Evolutionary conservation across 2,888 invertebrate species (phyloP).

Genomic region (Phasia obesa): DNA sequence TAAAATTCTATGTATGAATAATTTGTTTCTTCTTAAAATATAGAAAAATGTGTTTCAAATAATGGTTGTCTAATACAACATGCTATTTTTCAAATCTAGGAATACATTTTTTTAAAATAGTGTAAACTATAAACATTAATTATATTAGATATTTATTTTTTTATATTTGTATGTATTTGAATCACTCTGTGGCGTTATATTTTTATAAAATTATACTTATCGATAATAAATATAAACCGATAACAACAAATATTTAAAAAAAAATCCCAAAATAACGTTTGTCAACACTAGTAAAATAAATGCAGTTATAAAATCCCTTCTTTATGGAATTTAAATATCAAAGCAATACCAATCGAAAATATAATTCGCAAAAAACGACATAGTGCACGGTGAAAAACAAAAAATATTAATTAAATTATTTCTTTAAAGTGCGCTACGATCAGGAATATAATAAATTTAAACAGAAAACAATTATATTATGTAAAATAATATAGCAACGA

Average conservation of each 20-base stretch:
- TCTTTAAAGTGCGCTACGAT: conserved; percentile 34
- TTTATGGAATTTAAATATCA: conserved; percentile 68
- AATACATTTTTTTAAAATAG: no score
- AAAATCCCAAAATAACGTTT: conserved; percentile 16
- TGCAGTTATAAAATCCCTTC: conserved; percentile 67
- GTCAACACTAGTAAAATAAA: conserved; percentile 51
- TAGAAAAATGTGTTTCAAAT: no score
- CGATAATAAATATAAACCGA: background rate
- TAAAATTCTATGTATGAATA: no score
- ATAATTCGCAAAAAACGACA: conserved; percentile 49
- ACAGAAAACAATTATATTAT: conserved; percentile 5
- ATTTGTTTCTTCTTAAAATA: no score
- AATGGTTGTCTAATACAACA: no score
- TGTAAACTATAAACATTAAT: no score
- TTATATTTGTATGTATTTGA: no score
- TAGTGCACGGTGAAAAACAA: conserved; percentile 39
- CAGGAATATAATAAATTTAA: background rate
- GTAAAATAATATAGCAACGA: conserved; percentile 3
- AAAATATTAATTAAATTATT: conserved; percentile 42
- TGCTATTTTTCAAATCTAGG: no score
- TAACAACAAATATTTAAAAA: background rate
- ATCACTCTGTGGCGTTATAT: no score
- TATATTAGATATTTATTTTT: no score
- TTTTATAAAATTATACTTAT: no score
- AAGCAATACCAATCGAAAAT: conserved; percentile 52